Conservation (phyloP, 2,113 vertebrate genomes). For the Cathartes aura region DNA sequence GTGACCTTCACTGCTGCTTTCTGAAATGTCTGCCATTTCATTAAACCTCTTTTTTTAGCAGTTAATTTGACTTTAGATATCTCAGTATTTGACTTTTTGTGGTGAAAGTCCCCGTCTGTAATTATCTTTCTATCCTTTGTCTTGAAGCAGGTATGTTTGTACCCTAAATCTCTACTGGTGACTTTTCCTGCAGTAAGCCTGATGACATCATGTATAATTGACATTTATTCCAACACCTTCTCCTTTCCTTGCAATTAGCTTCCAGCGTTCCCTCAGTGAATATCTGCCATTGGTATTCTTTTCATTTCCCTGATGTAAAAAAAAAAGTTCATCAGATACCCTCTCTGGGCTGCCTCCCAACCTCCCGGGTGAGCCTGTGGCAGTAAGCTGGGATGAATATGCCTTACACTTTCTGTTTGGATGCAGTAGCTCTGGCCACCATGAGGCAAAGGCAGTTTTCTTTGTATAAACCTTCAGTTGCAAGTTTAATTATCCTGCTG, state of each 20-base stretch:
- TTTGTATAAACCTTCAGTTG: background rate
- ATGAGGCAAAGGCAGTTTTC: background rate
- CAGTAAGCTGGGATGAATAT: background rate
- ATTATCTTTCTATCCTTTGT: background rate
- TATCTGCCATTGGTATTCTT: background rate
- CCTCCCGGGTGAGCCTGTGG: rapidly evolving
- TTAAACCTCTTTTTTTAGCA: background rate
- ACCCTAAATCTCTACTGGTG: background rate
- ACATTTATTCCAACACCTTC: background rate
- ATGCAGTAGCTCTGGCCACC: background rate
- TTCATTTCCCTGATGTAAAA: background rate
- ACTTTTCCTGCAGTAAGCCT: background rate
- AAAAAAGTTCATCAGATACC: background rate
- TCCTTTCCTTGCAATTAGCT: background rate
- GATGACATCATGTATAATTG: background rate
- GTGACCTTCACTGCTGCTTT: background rate
- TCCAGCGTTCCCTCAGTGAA: background rate
- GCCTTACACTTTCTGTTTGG: rapidly evolving
- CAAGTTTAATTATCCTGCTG: background rate
- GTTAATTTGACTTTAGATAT: background rate
- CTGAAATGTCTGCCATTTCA: background rate
- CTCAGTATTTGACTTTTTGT: background rate
- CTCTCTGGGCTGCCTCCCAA: background rate
- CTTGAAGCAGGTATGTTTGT: background rate
- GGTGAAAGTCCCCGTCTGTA: background rate